phyloP scores from a whole-genome alignment of 2,888 invertebrate genomes.

The Heliconius cydno region DNA sequence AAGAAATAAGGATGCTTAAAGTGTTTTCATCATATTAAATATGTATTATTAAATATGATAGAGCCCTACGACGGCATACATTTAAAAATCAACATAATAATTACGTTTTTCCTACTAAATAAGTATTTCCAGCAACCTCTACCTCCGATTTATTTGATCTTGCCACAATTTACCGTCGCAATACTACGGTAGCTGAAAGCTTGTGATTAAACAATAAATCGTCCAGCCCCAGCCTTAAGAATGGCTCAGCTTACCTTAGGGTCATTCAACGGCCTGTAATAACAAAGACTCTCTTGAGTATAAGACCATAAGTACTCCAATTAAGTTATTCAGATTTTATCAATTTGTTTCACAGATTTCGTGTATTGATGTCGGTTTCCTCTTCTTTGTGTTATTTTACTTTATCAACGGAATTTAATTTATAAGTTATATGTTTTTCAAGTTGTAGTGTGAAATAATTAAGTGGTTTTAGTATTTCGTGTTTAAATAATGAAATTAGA shows the following conservation, averaged over 20 bases:
- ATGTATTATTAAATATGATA: too few relatives aligned
- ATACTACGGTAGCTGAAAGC: constrained; percentile 73
- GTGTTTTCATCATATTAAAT: background rate
- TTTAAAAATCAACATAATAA: background rate
- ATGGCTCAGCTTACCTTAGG: constrained; percentile 50
- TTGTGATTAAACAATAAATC: constrained; percentile 80
- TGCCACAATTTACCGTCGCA: constrained; percentile 75
- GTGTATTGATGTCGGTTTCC: constrained; percentile 5
- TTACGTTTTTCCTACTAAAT: background rate
- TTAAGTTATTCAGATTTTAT: constrained; percentile 45
- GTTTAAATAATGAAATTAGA: background rate
- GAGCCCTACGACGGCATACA: too few relatives aligned
- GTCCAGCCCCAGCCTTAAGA: constrained; percentile 53
- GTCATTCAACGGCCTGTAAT: constrained; percentile 44
- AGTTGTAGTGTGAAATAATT: background rate
- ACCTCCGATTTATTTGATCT: constrained; percentile 54
- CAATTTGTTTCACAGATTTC: constrained; percentile 27
- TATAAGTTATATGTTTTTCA: background rate
- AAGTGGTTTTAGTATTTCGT: background rate
- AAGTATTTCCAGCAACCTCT: constrained; percentile 4
- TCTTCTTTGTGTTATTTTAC: background rate
- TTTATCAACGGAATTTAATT: background rate
- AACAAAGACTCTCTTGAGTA: constrained; percentile 39
- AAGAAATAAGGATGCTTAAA: background rate
- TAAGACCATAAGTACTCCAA: constrained; percentile 36